Evolutionary conservation across 2,113 vertebrate genomes (phyloP).

Genomic region (Grammomys dolichurus): DNA sequence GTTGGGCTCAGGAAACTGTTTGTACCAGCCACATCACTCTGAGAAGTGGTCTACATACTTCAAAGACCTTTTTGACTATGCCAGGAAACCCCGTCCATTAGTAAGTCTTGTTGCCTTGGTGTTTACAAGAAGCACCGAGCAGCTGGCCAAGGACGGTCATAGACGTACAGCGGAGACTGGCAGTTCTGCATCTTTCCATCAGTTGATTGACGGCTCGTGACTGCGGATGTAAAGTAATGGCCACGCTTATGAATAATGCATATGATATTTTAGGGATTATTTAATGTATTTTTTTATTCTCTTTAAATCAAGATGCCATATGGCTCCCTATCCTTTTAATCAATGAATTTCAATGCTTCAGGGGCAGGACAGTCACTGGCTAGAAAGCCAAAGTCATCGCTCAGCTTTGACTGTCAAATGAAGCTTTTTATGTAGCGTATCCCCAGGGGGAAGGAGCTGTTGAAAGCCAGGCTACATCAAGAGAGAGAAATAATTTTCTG

Average conservation of each 20-base stretch:
- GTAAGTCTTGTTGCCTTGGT: background rate
- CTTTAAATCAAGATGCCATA: constrained; percentile 74
- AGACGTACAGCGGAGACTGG: background rate
- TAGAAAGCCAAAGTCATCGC: constrained; percentile 67
- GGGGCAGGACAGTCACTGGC: constrained; percentile 62
- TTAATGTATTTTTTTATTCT: constrained; percentile 80
- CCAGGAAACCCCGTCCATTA: constrained; percentile 17
- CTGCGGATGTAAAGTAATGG: constrained; percentile 62
- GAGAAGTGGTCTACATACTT: background rate
- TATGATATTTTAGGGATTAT: constrained; percentile 72
- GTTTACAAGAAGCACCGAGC: constrained; percentile 10
- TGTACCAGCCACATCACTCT: background rate
- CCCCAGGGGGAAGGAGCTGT: constrained; percentile 62
- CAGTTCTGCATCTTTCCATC: background rate
- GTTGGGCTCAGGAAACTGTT: background rate
- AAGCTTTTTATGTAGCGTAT: constrained; percentile 73
- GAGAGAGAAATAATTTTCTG: constrained; percentile 72
- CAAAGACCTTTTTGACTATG: background rate
- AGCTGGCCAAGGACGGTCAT: background rate
- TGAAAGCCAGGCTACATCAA: constrained; percentile 69
- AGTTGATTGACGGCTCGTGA: constrained; percentile 53
- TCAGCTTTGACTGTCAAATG: constrained; percentile 75
- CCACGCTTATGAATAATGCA: constrained; percentile 73
- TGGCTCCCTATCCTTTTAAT: constrained; percentile 78
- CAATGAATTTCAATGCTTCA: constrained; percentile 70